These are phyloP conservation scores for Rhinogobius similis DNA, from an alignment of 2,113 vertebrate genomes.

Conservation along the genomic window DNA sequence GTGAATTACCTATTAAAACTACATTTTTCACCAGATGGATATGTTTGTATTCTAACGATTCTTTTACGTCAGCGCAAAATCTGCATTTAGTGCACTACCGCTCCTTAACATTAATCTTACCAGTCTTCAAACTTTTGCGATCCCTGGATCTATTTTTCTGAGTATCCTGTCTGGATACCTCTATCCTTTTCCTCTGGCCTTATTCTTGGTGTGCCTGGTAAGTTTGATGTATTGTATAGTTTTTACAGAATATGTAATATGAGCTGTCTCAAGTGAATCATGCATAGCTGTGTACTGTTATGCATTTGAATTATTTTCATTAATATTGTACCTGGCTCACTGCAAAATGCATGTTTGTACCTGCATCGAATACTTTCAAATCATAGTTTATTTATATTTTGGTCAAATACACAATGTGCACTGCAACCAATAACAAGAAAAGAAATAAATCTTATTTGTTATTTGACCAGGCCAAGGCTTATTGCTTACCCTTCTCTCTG, in stretches of 20 bases:
- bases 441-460: too few species aligned
- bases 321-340: background rate
- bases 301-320: background rate
- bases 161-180: conserved; percentile 99
- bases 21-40: background rate
- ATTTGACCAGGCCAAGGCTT: too few species aligned
- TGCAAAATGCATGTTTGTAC: background rate
- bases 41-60: background rate
- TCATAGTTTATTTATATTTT: too few species aligned
- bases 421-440: too few species aligned
- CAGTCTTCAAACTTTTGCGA: conserved; percentile 97
- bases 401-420: too few species aligned
- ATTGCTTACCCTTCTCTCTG: too few species aligned
- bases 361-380: too few species aligned
- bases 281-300: background rate
- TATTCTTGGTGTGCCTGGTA: conserved; percentile 98
- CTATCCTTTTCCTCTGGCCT: conserved; percentile 93
- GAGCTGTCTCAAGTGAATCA: background rate
- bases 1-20: background rate
- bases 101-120: conserved; percentile 77
- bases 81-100: conserved; percentile 4
- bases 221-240: conserved; percentile 64
- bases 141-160: conserved; percentile 97
- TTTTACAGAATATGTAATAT: background rate
- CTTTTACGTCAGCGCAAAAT: background rate